These are phyloP conservation scores for Parnassius smintheus DNA, from an alignment of 2,888 invertebrate genomes.

Conservation along the genomic window DNA sequence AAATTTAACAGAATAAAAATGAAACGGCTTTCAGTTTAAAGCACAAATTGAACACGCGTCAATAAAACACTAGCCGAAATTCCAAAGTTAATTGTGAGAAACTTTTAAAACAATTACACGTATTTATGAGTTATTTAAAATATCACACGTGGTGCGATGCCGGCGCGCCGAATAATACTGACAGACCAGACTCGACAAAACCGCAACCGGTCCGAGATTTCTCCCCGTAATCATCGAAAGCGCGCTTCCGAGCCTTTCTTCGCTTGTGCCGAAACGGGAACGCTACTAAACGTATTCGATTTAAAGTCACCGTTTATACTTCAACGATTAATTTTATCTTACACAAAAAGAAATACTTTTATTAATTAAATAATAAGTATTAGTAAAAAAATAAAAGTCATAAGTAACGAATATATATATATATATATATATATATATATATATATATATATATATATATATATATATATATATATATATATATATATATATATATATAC, in stretches of 20 bases:
- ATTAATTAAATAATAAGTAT: no score
- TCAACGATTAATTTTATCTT: no score
- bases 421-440: no score
- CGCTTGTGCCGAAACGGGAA: constrained; percentile 60
- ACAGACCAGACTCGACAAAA: constrained; percentile 40
- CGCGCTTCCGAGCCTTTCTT: constrained; percentile 70
- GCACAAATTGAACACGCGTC: constrained; percentile 35
- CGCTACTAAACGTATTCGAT: constrained; percentile 50
- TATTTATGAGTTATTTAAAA: constrained; percentile 11
- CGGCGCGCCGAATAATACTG: constrained; percentile 55
- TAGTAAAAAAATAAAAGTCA: no score
- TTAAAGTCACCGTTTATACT: constrained; percentile 5
- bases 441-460: no score
- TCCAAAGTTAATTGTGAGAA: constrained; percentile 18
- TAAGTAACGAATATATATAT: no score
- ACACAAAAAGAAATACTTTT: no score
- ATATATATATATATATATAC: no score
- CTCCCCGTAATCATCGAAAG: constrained; percentile 79
- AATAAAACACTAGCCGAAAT: constrained; percentile 23
- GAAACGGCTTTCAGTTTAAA: constrained; percentile 22
- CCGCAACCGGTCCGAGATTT: constrained; percentile 73
- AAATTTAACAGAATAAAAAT: constrained; percentile 33
- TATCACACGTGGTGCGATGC: constrained; percentile 39
- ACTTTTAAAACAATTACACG: constrained; percentile 22
- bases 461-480: no score